Percentiles rank a stretch among this genome's conserved stretches.
phyloP scores from a whole-genome alignment of 2,888 invertebrate genomes.

The Sepioteuthis lessoniana region DNA sequence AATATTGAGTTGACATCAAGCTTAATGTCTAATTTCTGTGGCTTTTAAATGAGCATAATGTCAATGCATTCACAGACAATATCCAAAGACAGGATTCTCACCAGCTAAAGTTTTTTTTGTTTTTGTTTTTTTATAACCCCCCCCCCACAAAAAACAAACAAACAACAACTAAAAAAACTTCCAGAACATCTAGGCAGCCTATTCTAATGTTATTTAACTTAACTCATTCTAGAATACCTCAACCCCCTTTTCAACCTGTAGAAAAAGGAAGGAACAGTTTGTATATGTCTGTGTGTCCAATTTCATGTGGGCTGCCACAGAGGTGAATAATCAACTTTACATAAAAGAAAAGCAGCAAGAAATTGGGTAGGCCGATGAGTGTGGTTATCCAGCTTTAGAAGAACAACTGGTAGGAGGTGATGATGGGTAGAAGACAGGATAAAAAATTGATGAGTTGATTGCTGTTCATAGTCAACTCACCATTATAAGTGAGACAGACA shows the following conservation, averaged over 20 bases:
- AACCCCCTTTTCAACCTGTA: not conserved
- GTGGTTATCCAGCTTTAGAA: not conserved
- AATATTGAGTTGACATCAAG: too few relatives aligned
- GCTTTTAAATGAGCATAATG: too few relatives aligned
- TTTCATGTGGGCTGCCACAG: not conserved
- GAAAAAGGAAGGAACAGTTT: not conserved
- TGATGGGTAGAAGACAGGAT: not conserved
- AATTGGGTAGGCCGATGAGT: not conserved
- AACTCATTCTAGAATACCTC: too few relatives aligned
- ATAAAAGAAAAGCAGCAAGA: not conserved
- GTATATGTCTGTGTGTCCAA: not conserved
- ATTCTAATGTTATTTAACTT: too few relatives aligned
- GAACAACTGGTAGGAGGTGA: not conserved
- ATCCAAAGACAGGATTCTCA: too few relatives aligned
- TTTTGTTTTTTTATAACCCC: too few relatives aligned
- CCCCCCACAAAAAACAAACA: too few relatives aligned
- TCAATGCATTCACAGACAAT: too few relatives aligned
- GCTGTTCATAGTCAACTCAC: constrained; percentile 9
- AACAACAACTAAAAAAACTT: too few relatives aligned
- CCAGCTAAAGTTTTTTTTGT: too few relatives aligned
- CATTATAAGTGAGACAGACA: not conserved
- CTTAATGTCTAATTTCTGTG: too few relatives aligned
- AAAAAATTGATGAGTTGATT: not conserved
- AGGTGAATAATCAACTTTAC: not conserved
- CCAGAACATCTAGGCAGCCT: too few relatives aligned